Evolutionary conservation across 2,888 invertebrate genomes (phyloP), one percentile per base, ranked within the genome.

Genomic region (Invenusta paracnida): DNA sequence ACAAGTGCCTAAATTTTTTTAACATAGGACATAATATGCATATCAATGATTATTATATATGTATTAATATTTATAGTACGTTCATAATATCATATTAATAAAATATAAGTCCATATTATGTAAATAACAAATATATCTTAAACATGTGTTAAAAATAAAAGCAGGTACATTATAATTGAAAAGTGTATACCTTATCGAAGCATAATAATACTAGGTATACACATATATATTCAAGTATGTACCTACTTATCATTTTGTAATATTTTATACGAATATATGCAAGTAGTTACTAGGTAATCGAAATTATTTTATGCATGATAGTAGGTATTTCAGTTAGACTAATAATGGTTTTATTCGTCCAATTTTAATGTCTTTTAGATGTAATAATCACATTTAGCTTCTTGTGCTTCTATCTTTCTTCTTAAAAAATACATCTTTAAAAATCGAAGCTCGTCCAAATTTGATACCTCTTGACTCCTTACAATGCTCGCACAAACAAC

Each of bases 211-310:
- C 73, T 73, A 73, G 17, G 27, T 73, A 73, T 73, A 73, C 27
- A 73, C 27, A 73, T 73, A 73, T 73, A 73, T 25, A 73, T 73
- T 73, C 73, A 73, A 73, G 73, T 73, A 73, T 73, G 27, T 23
- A 73, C 73, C 73, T 73, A 73, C 73, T 73, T 73, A 73, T 73
- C 73, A 73, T 73, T 73, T 73, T 73, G 73, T 73, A 73, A 73
- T 73, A 73, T 73, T n/a, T 73, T 73, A 23, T 73, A 73, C 17
- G 73, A 73, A 73, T 73, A 73, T 5, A n/a, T 73, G 23, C 73
- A 73, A 73, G 73, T 73, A 73, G 73, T 73, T 73, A 73, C 73
- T 73, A 73, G 73, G 73, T 73, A 73, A 73, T 73, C 73, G 73
- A 23, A 73, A 73, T 73, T 73, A 23, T 73, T 73, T 73, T 73